Base-by-base conservation (phyloP, 2,888 invertebrate species). In the Drosophila recens region DNA sequence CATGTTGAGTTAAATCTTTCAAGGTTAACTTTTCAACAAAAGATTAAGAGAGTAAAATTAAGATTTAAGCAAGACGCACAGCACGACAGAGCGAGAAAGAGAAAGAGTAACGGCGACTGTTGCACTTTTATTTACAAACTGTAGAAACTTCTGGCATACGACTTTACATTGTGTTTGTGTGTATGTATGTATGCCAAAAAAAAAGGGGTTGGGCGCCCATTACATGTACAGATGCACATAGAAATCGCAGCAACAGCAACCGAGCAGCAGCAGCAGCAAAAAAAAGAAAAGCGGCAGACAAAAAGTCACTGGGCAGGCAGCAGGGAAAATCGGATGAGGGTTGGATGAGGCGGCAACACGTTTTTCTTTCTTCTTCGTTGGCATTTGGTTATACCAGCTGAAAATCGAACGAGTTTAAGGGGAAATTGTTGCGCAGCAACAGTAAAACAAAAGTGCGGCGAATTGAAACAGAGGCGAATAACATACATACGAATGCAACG, bases 361-460 rank as follows among this genome's bases (percentile, higher is more conserved):
- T 87, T 86, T 82, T 83, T 69, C 75, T 54, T 71, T 61, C 56
- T 56, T 68, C 62, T 52, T 63, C 67, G 57, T 49, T 45, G 71
- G 80, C 76, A 61, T 79, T 82, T 87, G 69, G 82, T 72, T 88
- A 83, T 91, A 91, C 83, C 87, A 80, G 82, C 90, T 82, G 79
- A 86, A 90, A 90, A 91, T 91, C 91, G 79, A 90, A 91, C 76
- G 91, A 91, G 82, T 80, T 91, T 91, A 67, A 91, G 91, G 91
- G 90, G 91, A 90, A 91, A 90, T 17, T 75, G 71, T 52, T 72
- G 67, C 71, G 67, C 73, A 69, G 51, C 66, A 72, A 67, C 66
- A 72, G 45, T 57, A 58, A 23, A 63, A 75, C 46, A 72, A 69
- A 72, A 58, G 8, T 65, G 69, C 69, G 82, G 79, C 69, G 76